Base-by-base conservation (phyloP, 2,888 invertebrate species). In the Eilema griseolum region DNA sequence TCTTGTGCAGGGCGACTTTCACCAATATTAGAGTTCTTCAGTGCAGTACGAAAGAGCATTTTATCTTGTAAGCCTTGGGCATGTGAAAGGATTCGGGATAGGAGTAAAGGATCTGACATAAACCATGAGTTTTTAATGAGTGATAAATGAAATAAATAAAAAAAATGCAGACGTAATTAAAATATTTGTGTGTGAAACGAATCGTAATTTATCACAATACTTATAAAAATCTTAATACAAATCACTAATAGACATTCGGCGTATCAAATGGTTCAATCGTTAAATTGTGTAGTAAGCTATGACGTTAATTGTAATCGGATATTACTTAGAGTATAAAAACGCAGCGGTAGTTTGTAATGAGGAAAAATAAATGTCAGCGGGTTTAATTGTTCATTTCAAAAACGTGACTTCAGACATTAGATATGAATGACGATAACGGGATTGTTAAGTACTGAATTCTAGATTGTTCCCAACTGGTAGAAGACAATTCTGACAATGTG, bases 1-100 rank as follows among this genome's bases (percentile, higher is more conserved):
- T 87, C 89, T 87, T 85, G 86, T 86, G 82, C 83, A 82, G 88
- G 89, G 86, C 73, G 83, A 88, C 91, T 89, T 86, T 84, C 87
- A 85, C 84, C 80, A 88, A 89, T 88, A 87, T 91, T 89, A 89
- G 88, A 80, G 68, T 88, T 85, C 92, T 89, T 88, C 90, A 89
- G 86, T 81, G 71, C 67, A 56, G 57, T 37, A 37, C 68, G 70
- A 66, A 63, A 78, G 83, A 84, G 79, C 56, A 66, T 46, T 23
- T 23, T 66, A 31, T 28, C 11, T 78, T 72, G 84, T 85, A 82
- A 85, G 82, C 85, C 80, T 75, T 77, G 67, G 67, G 28, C 46
- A 24, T 60, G 33, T 56, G 57, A 10, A 66, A 33, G 20, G 31
- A 31, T 24, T 20, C 12, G 31, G 59, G 59, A 66, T 3, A 41